Evolutionary conservation across 2,888 invertebrate genomes (phyloP).

Genomic region (Chelonus formosanus): DNA sequence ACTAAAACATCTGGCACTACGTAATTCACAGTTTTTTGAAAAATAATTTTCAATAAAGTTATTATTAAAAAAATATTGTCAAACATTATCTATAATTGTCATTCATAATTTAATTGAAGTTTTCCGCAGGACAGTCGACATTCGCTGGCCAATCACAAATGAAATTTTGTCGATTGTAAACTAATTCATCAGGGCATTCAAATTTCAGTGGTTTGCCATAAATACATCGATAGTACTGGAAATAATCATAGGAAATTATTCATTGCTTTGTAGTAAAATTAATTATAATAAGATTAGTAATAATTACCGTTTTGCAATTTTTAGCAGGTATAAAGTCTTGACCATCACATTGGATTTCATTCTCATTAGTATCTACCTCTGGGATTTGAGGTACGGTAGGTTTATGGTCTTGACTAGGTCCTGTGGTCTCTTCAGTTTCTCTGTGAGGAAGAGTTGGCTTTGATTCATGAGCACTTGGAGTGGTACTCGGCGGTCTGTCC

Average conservation of each 20-base stretch:
- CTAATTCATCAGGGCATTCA: conserved; percentile 77
- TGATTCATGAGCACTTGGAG: conserved; percentile 51
- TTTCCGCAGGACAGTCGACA: conserved; percentile 67
- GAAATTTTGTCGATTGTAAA: conserved; percentile 75
- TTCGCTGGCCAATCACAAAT: conserved; percentile 86
- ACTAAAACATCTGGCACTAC: too few species aligned
- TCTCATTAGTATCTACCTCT: conserved; percentile 63
- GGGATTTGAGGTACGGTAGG: conserved; percentile 41
- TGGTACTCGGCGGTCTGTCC: conserved; percentile 81
- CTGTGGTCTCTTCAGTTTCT: conserved; percentile 48
- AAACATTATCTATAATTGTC: too few species aligned
- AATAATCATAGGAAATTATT: neutral
- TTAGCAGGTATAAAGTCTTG: conserved; percentile 70
- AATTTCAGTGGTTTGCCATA: conserved; percentile 79
- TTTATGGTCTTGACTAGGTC: conserved; percentile 33
- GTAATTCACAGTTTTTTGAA: too few species aligned
- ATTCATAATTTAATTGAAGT: too few species aligned
- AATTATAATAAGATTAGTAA: conserved; percentile 2
- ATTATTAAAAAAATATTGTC: too few species aligned
- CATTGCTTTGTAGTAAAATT: conserved; percentile 9
- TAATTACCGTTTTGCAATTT: conserved; percentile 69
- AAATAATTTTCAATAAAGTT: too few species aligned
- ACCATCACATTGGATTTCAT: conserved; percentile 66
- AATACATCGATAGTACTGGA: conserved; percentile 86
- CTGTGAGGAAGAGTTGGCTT: conserved; percentile 36